Base-by-base conservation (phyloP, 2,797 vertebrate genomes). In the Tympanoctomys barrerae region DNA sequence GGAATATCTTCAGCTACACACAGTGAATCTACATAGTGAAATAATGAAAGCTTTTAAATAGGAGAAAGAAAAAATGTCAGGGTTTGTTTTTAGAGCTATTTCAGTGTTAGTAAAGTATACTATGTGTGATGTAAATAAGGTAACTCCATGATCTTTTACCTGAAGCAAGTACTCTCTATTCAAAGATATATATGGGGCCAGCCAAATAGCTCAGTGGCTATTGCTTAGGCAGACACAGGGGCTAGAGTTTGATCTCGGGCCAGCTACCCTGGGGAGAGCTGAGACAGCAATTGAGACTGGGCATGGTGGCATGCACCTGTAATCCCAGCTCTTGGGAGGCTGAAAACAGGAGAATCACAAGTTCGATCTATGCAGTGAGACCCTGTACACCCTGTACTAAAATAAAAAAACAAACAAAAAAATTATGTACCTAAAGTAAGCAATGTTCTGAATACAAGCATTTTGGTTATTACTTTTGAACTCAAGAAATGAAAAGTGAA, bases 401-500 rank as follows among this genome's bases (percentile, higher is more conserved):
- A 49, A 49, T 49, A 49, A 49, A 49, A 49, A 49, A 49, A 49
- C 8, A 49, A 49, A 49, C 8, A 49, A 49, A 49, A 49, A 49
- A 4, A 49, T 46, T 80, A 7, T 89, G 57, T n/a, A 49, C 19
- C 46, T 42, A 42, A 78, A 88, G 33, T 90, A 77, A 66, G 33
- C n/a, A 90, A 52, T 36, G 42, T 79, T n/a, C 19, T 80, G 14
- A 75, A 33, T 4, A 2, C n/a, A 79, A 83, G 79, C 2, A 24
- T 73, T 78, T 78, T 73, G 85, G 11, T 84, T 86, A 92, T n/a
- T 91, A 46, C 16, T 94, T 92, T 88, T 70, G 36, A 97, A 89
- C 19, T 90, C 31, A 46, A 89, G 64, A 91, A 83, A 73, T 66
- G 39, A 83, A 93, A 31, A 24, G 1, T 59, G 28, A 81, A 93